Base-by-base conservation (phyloP, 2,113 vertebrate species). In the Nycticebus coucang region DNA sequence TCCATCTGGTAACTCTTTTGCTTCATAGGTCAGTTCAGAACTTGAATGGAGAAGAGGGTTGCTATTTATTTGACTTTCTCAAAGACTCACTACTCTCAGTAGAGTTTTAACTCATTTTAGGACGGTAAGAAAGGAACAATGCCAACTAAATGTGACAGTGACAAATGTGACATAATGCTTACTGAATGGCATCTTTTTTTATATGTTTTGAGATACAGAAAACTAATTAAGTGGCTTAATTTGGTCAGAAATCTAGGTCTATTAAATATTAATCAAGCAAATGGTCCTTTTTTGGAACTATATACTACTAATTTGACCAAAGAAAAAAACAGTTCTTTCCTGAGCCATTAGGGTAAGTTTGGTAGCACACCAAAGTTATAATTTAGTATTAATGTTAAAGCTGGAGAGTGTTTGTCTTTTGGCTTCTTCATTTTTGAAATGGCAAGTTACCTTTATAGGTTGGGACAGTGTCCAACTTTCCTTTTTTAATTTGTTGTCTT, bases 361-460 rank as follows among this genome's bases (percentile, higher is more conserved):
- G 60, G 79, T 30, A 85, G 60, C 3, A 45, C 55, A 80, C 24
- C 45, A 94, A 55, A 87, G 37, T 59, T 24, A 64, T 0, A 7
- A 59, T 64, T 62, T 50, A 30, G 7, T n/a, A 30, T n/a, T 15
- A 35, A 57, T 35, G 2, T 62, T 71, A 91, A 83, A 94, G 35
- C 60, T 18, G 21, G 28, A 66, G 41, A 45, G 5, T 22, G 28
- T 57, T 22, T 7, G 37, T 24, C 72, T 90, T 74, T 8, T 28
- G 45, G 75, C 18, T 15, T 66, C 37, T 91, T 82, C 50, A 75
- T 7, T 53, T 94, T 78, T 57, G 62, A 94, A 91, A 81, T 45
- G 28, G 28, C 50, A 74, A 86, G 80, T 98, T 98, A 99, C 99
- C 99, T 99, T 97, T 98, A 79, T 99, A 99, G 77, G 99, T 99